Conservation (phyloP, 53 echinoderm and acorn worm species). For the Paracentrotus lividus region DNA sequence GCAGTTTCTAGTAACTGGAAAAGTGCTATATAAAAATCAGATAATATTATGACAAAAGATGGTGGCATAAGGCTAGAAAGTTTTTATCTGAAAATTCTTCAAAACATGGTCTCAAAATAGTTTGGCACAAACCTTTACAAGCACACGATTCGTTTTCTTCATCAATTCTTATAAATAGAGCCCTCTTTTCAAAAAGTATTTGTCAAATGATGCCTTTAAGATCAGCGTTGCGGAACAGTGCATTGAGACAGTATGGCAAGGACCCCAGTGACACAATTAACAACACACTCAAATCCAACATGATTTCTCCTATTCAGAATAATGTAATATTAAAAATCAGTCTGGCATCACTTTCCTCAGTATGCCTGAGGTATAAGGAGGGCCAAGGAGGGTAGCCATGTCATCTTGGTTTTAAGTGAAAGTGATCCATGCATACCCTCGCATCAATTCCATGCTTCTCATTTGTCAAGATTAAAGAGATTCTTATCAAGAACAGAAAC, state of each 20-base stretch:
- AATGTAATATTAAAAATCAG: too few species aligned
- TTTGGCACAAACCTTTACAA: too few species aligned
- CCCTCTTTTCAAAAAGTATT: not conserved
- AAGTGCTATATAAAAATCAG: too few species aligned
- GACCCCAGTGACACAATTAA: too few species aligned
- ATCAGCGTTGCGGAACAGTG: conserved; percentile 38
- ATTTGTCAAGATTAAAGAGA: not conserved
- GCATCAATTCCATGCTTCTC: conserved; percentile 26
- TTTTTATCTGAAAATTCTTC: too few species aligned
- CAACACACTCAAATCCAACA: too few species aligned
- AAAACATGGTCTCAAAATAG: too few species aligned
- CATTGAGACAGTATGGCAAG: not conserved
- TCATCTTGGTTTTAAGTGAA: conserved; percentile 43
- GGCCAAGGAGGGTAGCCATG: not conserved
- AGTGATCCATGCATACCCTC: conserved; percentile 42
- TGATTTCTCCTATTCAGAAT: too few species aligned
- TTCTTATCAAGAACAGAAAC: not conserved
- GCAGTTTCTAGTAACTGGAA: too few species aligned
- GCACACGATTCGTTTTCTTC: not conserved
- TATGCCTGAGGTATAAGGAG: not conserved
- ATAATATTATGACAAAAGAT: too few species aligned
- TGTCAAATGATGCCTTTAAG: conserved; percentile 1
- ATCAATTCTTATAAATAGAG: not conserved
- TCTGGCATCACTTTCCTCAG: too few species aligned
- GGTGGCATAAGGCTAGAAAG: too few species aligned